Base-by-base conservation (phyloP, 2,888 invertebrate species). In the Melanostoma mellinum region DNA sequence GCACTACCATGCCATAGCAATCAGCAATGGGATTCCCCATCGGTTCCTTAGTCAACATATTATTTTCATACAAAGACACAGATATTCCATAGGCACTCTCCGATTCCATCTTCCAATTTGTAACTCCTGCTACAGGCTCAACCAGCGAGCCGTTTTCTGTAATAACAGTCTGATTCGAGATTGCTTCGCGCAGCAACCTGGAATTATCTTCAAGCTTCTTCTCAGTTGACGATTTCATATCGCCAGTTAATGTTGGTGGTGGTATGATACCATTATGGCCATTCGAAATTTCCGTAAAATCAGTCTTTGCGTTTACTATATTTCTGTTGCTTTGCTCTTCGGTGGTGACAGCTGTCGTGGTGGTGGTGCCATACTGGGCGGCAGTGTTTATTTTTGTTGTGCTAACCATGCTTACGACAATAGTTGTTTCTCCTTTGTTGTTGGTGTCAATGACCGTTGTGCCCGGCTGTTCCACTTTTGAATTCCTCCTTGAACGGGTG, bases 21-120 rank as follows among this genome's bases (percentile, higher is more conserved):
- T 97, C 97, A 10, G 97, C 97, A 85, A 97, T 95, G 0, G 97
- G 97, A 90, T 95, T 95, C 1, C 97, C 97, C 92, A 94, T 93
- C 86, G 92, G 92, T 77, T 92, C 91, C 85, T 94, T 94, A 71
- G 95, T 96, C 55, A 96, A 92, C 86, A 96, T 96, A 91, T 97
- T 96, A 87, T 94, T 94, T 89, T 97, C 97, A 89, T 97, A 97
- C 55, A 97, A 92, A 0, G 96, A 96, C 72, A 95, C 95, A 0
- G 91, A 90, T 65, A 91, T 89, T 68, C 91, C 91, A 81, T 90
- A 91, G 2, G 91, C 91, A 81, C 88, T 88, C 55, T 91, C 92
- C n/a, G 88, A 88, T 56, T 91, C 91, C 88, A 89, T 89, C 81
- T 90, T 90, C 91, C 91, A 91, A 85, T 91, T 90, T 6, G 88